Evolutionary conservation across 2,797 vertebrate genomes (phyloP), one percentile per base, ranked within the genome.

Genomic region (Taenioides sp.): DNA sequence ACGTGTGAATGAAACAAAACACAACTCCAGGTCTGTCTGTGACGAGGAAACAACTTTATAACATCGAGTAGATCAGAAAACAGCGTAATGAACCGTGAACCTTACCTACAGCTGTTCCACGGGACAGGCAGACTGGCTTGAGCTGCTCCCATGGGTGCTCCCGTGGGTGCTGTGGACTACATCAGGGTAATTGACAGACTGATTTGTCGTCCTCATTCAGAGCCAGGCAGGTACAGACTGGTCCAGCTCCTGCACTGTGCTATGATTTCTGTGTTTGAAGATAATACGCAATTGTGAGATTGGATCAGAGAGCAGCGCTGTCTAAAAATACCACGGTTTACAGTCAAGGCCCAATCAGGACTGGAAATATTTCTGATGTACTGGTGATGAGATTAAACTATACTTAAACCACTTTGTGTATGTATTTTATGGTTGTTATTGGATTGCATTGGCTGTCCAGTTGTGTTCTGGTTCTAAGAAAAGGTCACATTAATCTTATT

Each of bases 171-270:
- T 25, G 12, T 22, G 34, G 31, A 37, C 62, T 47, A 22, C 62
- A 47, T 64, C 37, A 25, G n/a, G 34, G 62, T 64, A 64, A 64
- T 47, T 64, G 37, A 64, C 62, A 64, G 37, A 17, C 34, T 43
- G 61, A 63, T 63, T 63, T 63, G 61, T 63, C 25, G 22, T 65
- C 37, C 62, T 65, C 37, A 9, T 23, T 40, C n/a, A 40, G 37
- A 37, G n/a, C 22, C 61, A 2, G 61, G 34, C 28, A 20, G 59
- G 27, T 34, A 7, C 18, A 31, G 9, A 9, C 62, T 23, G 62
- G 40, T 43, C 14, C 43, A 17, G 34, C 34, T 37, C 47, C 62
- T 47, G 37, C 2, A 10, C 17, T 50, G 12, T 27, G 40, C 9
- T 49, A 7, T 10, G 22, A 25, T 25, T 65, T 17, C 40, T 18